Conservation (phyloP, 2,888 invertebrate genomes). For the Halocaridina rubra region DNA sequence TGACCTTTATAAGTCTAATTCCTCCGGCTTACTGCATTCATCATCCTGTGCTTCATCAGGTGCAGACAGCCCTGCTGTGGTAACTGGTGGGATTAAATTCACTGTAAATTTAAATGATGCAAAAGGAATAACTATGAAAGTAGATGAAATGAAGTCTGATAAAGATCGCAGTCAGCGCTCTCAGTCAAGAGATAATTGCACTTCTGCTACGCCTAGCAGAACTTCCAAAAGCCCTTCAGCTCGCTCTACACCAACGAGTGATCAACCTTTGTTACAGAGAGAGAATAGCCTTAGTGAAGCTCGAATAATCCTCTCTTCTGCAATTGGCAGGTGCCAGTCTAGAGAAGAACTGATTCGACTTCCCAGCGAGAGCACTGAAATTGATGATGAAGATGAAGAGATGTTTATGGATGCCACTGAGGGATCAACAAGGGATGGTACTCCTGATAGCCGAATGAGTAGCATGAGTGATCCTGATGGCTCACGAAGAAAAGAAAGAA, state of each 20-base stretch:
- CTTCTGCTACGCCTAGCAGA: background rate
- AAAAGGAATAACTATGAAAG: slow-evolving; percentile 36
- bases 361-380: background rate
- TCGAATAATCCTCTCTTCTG: slow-evolving; percentile 39
- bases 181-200: slow-evolving; percentile 9
- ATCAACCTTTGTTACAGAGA: background rate
- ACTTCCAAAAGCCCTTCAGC: background rate
- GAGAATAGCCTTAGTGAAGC: slow-evolving; percentile 43
- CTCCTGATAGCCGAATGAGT: slow-evolving; percentile 17
- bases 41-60: slow-evolving; percentile 42
- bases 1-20: slow-evolving; percentile 1
- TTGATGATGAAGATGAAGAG: slow-evolving; percentile 17
- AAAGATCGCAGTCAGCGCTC: background rate
- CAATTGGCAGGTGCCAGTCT: slow-evolving; percentile 56
- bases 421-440: slow-evolving; percentile 25
- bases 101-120: slow-evolving; percentile 42
- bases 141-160: slow-evolving; percentile 22
- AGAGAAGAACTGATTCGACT: slow-evolving; percentile 57
- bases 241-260: background rate
- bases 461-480: slow-evolving; percentile 35
- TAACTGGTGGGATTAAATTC: slow-evolving; percentile 57
- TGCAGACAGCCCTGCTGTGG: slow-evolving; percentile 42
- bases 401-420: background rate
- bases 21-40: slow-evolving; percentile 9
- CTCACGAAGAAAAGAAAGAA: slow-evolving; percentile 41